Percentiles rank a stretch among this genome's conserved stretches.
Conservation (phyloP, 2,113 vertebrate species). For the Saguinus imperator region DNA sequence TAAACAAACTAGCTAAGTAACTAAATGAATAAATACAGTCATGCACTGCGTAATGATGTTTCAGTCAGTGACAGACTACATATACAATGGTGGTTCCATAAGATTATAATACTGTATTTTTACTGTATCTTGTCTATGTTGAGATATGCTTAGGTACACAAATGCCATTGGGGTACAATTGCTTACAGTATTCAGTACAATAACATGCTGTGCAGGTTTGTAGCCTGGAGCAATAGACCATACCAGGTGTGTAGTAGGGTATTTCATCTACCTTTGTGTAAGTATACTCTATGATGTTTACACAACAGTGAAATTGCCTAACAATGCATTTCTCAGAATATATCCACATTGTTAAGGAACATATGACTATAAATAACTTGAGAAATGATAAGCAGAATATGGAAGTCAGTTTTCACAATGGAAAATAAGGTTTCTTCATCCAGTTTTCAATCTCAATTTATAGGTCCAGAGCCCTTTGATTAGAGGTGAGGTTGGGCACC, state of each 20-base stretch:
- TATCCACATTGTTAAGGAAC: not conserved
- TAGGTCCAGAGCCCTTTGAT: not conserved
- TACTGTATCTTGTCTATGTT: not conserved
- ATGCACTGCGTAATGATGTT: not conserved
- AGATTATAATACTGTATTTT: not conserved
- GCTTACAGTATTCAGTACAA: not conserved
- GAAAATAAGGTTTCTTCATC: not conserved
- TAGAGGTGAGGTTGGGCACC: not conserved
- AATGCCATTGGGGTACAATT: not conserved
- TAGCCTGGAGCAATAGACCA: not conserved
- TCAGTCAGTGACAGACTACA: not conserved
- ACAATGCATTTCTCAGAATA: not conserved
- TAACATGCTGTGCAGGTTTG: not conserved
- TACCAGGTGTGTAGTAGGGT: not conserved
- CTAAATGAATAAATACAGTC: not conserved
- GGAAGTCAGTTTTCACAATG: not conserved
- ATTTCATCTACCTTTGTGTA: not conserved
- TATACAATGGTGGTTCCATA: not conserved
- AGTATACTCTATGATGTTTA: not conserved
- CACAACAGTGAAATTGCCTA: not conserved
- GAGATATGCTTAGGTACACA: not conserved
- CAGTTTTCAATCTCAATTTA: not conserved
- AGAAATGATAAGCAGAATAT: not conserved
- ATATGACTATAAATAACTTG: not conserved
- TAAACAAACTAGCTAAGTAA: not conserved